Evolutionary conservation across 2,888 invertebrate species (phyloP).

Genomic region (Rhynchonema sp.): DNA sequence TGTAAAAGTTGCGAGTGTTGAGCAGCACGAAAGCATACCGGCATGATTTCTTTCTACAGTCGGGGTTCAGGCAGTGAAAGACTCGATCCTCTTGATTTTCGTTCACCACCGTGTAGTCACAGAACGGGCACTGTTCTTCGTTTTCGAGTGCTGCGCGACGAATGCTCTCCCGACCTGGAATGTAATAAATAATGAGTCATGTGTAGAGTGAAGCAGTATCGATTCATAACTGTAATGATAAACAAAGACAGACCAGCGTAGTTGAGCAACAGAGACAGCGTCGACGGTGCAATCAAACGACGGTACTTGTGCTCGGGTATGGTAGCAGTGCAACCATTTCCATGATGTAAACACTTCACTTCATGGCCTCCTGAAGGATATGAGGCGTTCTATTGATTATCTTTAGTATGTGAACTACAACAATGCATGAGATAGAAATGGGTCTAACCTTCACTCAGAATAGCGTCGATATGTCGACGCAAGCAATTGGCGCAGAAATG

Average conservation of each 20-base stretch:
- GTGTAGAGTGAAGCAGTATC: too few species aligned
- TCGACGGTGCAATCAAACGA: background rate
- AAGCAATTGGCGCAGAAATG: background rate
- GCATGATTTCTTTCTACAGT: background rate
- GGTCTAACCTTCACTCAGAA: background rate
- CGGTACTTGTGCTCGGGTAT: background rate
- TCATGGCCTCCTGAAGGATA: background rate
- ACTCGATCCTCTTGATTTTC: background rate
- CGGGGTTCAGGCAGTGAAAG: background rate
- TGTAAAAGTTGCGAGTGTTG: too few species aligned
- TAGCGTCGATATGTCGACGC: background rate
- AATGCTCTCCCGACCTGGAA: too few species aligned
- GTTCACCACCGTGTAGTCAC: background rate
- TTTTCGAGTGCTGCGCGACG: background rate
- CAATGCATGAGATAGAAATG: too few species aligned
- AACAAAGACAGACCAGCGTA: background rate
- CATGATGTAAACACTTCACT: background rate
- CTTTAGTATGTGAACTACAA: too few species aligned
- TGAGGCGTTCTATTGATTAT: too few species aligned
- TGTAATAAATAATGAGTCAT: too few species aligned
- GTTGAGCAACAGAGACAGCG: background rate
- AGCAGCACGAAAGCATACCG: too few species aligned
- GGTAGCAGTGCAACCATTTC: background rate
- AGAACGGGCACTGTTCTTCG: background rate
- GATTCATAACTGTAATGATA: too few species aligned